phyloP scores from a whole-genome alignment of 2,797 vertebrate species.

The Leptoclinus maculatus region DNA sequence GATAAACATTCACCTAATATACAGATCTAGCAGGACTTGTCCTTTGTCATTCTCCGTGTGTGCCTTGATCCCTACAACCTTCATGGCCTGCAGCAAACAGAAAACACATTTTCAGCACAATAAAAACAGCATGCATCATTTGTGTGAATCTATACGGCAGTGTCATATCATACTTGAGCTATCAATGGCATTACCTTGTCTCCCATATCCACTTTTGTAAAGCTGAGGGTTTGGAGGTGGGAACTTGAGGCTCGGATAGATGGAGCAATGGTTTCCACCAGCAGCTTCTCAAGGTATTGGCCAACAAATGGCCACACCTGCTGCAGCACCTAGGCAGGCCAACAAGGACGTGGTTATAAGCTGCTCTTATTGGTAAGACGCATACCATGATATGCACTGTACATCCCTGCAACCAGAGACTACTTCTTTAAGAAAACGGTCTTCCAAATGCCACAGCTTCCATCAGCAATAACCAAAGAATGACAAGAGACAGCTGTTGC shows the following conservation, averaged over 20 bases:
- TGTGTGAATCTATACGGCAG: background rate
- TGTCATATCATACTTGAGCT: background rate
- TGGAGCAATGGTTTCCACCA: conserved; percentile 92
- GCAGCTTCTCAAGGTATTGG: conserved; percentile 93
- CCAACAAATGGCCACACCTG: conserved; percentile 96
- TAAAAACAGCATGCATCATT: background rate
- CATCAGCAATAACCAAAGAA: conserved; percentile 31
- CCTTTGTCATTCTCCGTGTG: conserved; percentile 90
- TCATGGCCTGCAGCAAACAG: conserved; percentile 85
- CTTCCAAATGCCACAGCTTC: conserved; percentile 25
- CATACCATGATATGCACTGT: background rate
- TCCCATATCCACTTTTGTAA: conserved; percentile 93
- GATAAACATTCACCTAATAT: conserved; percentile 87
- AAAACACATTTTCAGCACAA: conserved; percentile 7
- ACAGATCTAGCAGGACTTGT: conserved; percentile 93
- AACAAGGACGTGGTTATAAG: background rate
- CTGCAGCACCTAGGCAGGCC: conserved; percentile 85
- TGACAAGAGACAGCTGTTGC: conserved; percentile 51
- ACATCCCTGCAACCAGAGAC: background rate
- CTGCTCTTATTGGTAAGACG: background rate
- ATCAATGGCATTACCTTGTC: conserved; percentile 86
- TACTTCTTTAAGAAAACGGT: conserved; percentile 5
- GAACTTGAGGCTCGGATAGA: conserved; percentile 88
- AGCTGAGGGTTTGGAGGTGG: conserved; percentile 93
- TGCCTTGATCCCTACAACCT: conserved; percentile 92